Conservation (phyloP, 2,113 vertebrate genomes). For the Microcebus lehilahytsara region DNA sequence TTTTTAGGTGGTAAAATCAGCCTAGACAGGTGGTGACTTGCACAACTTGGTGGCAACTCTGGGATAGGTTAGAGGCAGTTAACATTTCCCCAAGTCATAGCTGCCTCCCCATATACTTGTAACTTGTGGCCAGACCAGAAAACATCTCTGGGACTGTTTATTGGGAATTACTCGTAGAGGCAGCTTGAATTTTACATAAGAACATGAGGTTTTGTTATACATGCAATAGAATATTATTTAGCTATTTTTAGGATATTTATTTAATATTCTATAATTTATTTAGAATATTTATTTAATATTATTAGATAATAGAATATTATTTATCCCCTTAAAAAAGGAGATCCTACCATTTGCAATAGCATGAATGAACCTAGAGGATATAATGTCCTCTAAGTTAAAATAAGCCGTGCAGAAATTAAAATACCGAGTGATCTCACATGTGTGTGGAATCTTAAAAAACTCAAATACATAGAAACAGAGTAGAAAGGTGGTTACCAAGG, state of each 20-base stretch:
- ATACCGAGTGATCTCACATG: neutral
- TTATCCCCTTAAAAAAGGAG: neutral
- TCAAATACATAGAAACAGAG: neutral
- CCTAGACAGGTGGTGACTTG: neutral
- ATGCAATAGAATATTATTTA: neutral
- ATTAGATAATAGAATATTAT: neutral
- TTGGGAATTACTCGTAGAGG: neutral
- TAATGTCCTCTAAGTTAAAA: neutral
- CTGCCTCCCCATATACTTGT: neutral
- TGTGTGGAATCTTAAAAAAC: too few species aligned
- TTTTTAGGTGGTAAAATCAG: neutral
- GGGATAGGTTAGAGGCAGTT: neutral
- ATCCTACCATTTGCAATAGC: neutral
- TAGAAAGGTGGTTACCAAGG: too few species aligned
- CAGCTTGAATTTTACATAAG: constrained; percentile 6
- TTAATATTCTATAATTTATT: too few species aligned
- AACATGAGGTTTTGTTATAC: neutral
- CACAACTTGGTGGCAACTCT: neutral
- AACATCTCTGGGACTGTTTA: neutral
- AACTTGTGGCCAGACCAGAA: neutral
- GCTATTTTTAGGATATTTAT: too few species aligned
- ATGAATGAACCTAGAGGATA: too few species aligned
- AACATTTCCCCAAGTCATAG: neutral
- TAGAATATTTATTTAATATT: too few species aligned
- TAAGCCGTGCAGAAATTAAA: neutral